Evolutionary conservation across 2,888 invertebrate species (phyloP).

Genomic region (Barypeithes pellucidus): DNA sequence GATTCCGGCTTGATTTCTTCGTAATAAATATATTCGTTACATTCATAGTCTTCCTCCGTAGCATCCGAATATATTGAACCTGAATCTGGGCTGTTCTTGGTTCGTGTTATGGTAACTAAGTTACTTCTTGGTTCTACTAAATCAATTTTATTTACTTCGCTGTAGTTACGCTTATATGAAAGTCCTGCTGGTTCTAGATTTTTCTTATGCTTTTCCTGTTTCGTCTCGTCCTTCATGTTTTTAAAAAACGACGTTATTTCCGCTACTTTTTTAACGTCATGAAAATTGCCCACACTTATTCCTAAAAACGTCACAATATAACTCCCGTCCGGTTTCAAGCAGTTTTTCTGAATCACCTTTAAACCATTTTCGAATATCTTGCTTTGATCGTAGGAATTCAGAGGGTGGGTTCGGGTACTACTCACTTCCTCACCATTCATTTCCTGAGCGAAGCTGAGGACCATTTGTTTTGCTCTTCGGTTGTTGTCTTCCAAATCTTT

Average conservation of each 20-base stretch:
- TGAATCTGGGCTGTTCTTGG: neutral
- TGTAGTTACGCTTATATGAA: neutral
- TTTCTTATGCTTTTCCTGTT: neutral
- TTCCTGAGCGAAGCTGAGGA: conserved; percentile 80
- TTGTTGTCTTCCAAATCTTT: conserved; percentile 88
- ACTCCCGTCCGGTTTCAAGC: conserved; percentile 63
- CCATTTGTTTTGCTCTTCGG: conserved; percentile 85
- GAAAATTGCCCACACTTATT: conserved; percentile 87
- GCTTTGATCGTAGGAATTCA: conserved; percentile 78
- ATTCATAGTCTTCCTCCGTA: conserved; percentile 52
- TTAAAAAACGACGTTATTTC: conserved; percentile 64
- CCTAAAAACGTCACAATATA: conserved; percentile 80
- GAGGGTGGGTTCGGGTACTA: conserved; percentile 78
- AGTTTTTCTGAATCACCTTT: conserved; percentile 77
- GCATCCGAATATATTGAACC: conserved; percentile 49
- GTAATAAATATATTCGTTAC: conserved; percentile 53
- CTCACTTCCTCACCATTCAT: conserved; percentile 73
- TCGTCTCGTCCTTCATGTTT: conserved; percentile 42
- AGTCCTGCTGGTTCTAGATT: neutral
- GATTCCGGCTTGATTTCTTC: conserved; percentile 50
- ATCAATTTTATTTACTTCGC: conserved; percentile 1
- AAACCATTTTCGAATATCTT: conserved; percentile 79
- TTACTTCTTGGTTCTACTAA: neutral
- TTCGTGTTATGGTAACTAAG: neutral
- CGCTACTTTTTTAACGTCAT: conserved; percentile 74